Conservation (phyloP, 1,140 invertebrate species). For the Tachypleus tridentatus region DNA sequence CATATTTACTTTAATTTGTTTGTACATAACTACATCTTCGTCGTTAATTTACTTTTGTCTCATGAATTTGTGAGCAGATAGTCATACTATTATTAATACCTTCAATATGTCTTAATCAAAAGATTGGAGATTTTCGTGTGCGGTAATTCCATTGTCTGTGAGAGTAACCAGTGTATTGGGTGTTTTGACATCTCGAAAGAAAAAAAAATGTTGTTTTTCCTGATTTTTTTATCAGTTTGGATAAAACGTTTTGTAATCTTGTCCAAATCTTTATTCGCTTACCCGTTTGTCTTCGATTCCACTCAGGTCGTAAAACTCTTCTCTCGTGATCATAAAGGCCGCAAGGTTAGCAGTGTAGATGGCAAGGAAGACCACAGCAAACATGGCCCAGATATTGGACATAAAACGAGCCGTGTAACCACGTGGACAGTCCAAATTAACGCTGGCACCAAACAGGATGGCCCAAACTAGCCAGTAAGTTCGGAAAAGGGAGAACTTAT, state of each 20-base stretch:
- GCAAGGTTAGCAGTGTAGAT: constrained; percentile 96
- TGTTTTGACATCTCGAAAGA: no score
- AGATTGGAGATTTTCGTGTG: no score
- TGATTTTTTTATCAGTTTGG: not conserved
- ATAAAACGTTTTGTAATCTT: constrained; percentile 14
- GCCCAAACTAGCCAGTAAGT: constrained; percentile 99
- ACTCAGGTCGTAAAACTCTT: constrained; percentile 88
- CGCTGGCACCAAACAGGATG: constrained; percentile 91
- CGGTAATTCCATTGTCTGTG: no score
- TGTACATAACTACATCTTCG: no score
- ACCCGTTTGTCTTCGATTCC: constrained; percentile 75
- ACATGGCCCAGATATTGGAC: constrained; percentile 96
- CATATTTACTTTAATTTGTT: no score
- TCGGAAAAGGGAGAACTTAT: constrained; percentile 86
- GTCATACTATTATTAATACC: no score
- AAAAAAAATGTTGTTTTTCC: no score
- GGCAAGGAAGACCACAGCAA: constrained; percentile 81
- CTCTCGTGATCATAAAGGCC: constrained; percentile 98
- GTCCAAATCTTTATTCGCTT: not conserved
- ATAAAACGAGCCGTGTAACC: constrained; percentile 89
- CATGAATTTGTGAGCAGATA: no score
- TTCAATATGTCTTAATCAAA: no score
- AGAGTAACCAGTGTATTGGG: no score
- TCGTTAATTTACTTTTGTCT: no score
- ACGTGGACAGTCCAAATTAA: constrained; percentile 86